phyloP scores from a whole-genome alignment of 2,888 invertebrate species.

The Tanaodytes sp. region DNA sequence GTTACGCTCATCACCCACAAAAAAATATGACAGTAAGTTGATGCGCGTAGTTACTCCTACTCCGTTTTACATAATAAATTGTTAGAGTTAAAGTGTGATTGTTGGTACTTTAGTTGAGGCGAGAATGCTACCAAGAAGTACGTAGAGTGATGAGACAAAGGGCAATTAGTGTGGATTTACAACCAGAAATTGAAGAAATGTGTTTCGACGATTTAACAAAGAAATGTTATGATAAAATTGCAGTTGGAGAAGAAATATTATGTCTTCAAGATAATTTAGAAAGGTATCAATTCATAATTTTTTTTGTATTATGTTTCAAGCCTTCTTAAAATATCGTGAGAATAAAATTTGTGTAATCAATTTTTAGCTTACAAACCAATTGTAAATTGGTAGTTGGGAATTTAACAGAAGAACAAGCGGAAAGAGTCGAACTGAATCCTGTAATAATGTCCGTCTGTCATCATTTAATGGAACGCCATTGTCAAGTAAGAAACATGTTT shows the following conservation, averaged over 20 bases:
- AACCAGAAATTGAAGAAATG: slow-evolving; percentile 93
- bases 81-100: too few species aligned
- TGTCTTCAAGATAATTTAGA: slow-evolving; percentile 92
- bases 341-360: too few species aligned
- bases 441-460: slow-evolving; percentile 88
- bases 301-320: not conserved
- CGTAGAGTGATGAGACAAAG: slow-evolving; percentile 93
- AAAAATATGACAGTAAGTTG: slow-evolving; percentile 68
- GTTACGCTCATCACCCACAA: slow-evolving; percentile 73
- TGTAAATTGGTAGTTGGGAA: slow-evolving; percentile 86
- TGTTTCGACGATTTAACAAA: slow-evolving; percentile 90
- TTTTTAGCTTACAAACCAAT: slow-evolving; percentile 64
- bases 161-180: slow-evolving; percentile 91
- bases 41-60: too few species aligned
- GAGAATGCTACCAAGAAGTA: slow-evolving; percentile 82
- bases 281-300: slow-evolving; percentile 64
- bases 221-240: slow-evolving; percentile 88
- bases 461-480: slow-evolving; percentile 84
- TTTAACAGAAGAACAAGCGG: slow-evolving; percentile 92
- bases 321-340: not conserved
- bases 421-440: slow-evolving; percentile 91
- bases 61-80: too few species aligned
- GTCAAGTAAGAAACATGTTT: slow-evolving; percentile 73
- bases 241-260: slow-evolving; percentile 90
- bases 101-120: slow-evolving; percentile 74